phyloP scores from a whole-genome alignment of 1,140 invertebrate species.

The Scaptomyza pallida region DNA sequence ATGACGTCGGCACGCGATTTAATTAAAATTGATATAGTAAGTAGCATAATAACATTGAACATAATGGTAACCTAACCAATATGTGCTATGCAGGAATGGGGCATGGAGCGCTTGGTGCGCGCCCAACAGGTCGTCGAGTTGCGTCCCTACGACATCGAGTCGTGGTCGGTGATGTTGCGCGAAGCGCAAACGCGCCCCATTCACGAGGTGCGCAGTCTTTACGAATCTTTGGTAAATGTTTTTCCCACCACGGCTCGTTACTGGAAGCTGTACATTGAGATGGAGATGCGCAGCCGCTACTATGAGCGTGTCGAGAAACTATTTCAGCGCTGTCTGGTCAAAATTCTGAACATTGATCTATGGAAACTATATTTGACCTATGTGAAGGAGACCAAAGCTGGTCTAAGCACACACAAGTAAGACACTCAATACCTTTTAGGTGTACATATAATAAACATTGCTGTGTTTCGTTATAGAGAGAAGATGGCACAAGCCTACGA shows the following conservation, averaged over 20 bases:
- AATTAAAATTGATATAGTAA: slow-evolving; percentile 83
- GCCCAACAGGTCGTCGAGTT: slow-evolving; percentile 93
- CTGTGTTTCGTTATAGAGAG: slow-evolving; percentile 87
- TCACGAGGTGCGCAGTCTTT: slow-evolving; percentile 94
- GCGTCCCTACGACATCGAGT: slow-evolving; percentile 96
- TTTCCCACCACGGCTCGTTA: slow-evolving; percentile 98
- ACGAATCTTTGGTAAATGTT: slow-evolving; percentile 95
- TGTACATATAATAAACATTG: background rate
- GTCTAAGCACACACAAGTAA: slow-evolving; percentile 97
- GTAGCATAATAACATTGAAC: slow-evolving; percentile 15
- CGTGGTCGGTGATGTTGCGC: slow-evolving; percentile 97
- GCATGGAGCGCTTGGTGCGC: slow-evolving; percentile 91
- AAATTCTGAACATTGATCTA: slow-evolving; percentile 99
- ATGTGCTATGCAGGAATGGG: slow-evolving; percentile 89
- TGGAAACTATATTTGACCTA: slow-evolving; percentile 99
- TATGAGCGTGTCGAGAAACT: slow-evolving; percentile 99
- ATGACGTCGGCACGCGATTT: slow-evolving; percentile 74
- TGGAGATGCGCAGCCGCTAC: slow-evolving; percentile 98
- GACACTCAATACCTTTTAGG: slow-evolving; percentile 84
- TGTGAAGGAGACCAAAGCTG: slow-evolving; percentile 98
- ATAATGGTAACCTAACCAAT: background rate
- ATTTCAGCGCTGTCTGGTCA: slow-evolving; percentile 98
- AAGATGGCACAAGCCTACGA: slow-evolving; percentile 99
- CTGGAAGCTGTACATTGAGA: slow-evolving; percentile 99
- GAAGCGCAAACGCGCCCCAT: slow-evolving; percentile 96